Base-by-base conservation (phyloP, 2,888 invertebrate species). In the Beris morrisii region DNA sequence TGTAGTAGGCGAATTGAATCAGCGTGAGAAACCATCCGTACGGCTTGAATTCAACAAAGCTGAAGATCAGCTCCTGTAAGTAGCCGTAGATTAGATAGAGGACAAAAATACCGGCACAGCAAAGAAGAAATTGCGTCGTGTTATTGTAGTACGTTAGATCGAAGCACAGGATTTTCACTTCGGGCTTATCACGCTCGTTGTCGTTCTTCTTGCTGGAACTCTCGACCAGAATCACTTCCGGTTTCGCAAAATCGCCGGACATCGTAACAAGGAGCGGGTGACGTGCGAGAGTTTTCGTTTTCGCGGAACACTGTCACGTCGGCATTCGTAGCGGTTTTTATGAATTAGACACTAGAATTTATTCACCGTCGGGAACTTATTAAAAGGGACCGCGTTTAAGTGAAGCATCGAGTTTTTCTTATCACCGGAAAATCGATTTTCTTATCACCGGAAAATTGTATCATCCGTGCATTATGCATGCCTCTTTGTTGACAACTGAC, bases 21-120 rank as follows among this genome's bases (percentile, higher is more conserved):
- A 97, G 82, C 1, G 97, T 97, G 69, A 97, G 84, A 78, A 93
- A 96, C 89, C 96, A 90, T 54, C 96, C 96, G 75, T 89, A 92
- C 0, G 93, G 90, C 74, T 91, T 89, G 73, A 96, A 93, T 52
- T 93, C 95, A 28, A 92, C 89, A n/a, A 91, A 84, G 0, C 92
- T 89, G 79, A 97, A 97, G 76, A 97, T 93, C 53, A 95, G 81
- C 81, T 97, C 97, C 85, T 93, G 87, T 76, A 92, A 85, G 81
- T 94, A 97, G 63, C 96, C 97, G 83, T 97, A 97, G 0, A 94
- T 83, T 67, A 96, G 80, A 79, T 92, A 97, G 76, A 95, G 92
- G 70, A 91, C 79, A 79, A 97, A 95, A 6, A 95, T 91, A 64
- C 92, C 93, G 30, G 83, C 74, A 61, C 90, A 89, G 76, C 93